Conservation (phyloP, 2,888 invertebrate species). For the Amiota mariae region DNA sequence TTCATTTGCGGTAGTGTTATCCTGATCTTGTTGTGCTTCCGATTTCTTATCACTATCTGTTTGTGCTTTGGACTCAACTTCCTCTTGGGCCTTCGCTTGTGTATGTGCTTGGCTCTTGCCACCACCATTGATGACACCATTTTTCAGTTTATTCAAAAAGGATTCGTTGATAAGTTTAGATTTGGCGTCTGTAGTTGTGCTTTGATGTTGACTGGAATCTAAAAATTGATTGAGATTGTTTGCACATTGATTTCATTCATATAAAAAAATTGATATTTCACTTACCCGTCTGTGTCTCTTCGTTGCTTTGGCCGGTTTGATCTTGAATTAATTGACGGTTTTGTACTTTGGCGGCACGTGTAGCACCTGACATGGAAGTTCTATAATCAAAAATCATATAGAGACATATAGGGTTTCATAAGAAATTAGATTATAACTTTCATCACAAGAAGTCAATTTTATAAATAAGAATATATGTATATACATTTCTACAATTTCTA, state of each 20-base stretch:
- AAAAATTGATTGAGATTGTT: not conserved
- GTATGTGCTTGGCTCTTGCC: slow-evolving; percentile 53
- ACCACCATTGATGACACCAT: slow-evolving; percentile 16
- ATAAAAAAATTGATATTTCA: not conserved
- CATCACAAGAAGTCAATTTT: no score
- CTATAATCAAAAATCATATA: slow-evolving; percentile 42
- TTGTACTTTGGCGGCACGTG: slow-evolving; percentile 71
- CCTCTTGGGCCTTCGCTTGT: slow-evolving; percentile 44
- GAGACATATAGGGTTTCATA: no score
- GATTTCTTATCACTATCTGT: slow-evolving; percentile 50
- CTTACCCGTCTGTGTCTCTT: slow-evolving; percentile 50
- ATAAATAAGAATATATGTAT: no score
- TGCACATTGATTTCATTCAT: not conserved
- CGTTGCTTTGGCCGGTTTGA: slow-evolving; percentile 67
- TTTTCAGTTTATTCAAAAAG: slow-evolving; percentile 52
- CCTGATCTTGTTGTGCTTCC: slow-evolving; percentile 33
- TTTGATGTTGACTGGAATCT: slow-evolving; percentile 29
- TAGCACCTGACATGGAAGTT: slow-evolving; percentile 70
- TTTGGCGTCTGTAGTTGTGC: slow-evolving; percentile 44
- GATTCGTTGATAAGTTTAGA: slow-evolving; percentile 58
- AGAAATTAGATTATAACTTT: no score
- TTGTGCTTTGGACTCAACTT: slow-evolving; percentile 8
- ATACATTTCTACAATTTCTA: no score
- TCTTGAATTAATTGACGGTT: slow-evolving; percentile 72
- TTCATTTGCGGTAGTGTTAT: slow-evolving; percentile 48